Evolutionary conservation across 2,888 invertebrate genomes (phyloP), one percentile per base, ranked within the genome.

Genomic region (Polydrusus tereticollis): DNA sequence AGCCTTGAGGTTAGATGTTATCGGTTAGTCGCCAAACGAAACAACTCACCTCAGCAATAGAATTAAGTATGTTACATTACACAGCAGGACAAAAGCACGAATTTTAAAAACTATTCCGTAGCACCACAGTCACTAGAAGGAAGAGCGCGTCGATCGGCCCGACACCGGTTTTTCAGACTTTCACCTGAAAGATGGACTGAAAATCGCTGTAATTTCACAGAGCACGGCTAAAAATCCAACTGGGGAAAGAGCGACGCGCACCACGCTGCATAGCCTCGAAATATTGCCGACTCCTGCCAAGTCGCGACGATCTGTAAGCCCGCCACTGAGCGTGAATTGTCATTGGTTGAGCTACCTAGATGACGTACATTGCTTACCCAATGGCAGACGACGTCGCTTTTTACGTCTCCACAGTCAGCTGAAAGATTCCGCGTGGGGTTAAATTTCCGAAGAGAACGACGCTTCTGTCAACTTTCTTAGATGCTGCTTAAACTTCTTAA

Each of bases 251-350:
- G 73, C 77, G 79, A 78, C 81, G 81, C 82, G 83, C 83, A 83
- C 82, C 83, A 83, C 83, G 83, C 82, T 81, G 79, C 80, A 80
- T 80, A 78, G 79, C 80, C 80, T 79, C 81, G 80, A 79, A 80
- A 81, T 79, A 78, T 78, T 75, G 79, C 77, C 78, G 80, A 82
- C 82, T 80, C 83, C 83, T 84, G 83, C 84, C 83, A 84, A 84
- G 83, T 82, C 81, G 81, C 83, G 82, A 83, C 81, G 84, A 82
- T 84, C 84, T 82, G 80, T 79, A 82, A 82, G 82, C 83, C 82
- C 83, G 83, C 83, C 82, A 82, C 82, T 80, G 80, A 81, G 79
- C 81, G 73, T 78, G 80, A 85, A 85, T 85, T 86, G 77, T 80
- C 82, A 86, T 86, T 86, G 85, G 86, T 83, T 83, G 83, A 83